These are phyloP conservation scores for Paragorgia papillata DNA, from an alignment of 92 coral and sea anemone genomes.

Conservation along the genomic window DNA sequence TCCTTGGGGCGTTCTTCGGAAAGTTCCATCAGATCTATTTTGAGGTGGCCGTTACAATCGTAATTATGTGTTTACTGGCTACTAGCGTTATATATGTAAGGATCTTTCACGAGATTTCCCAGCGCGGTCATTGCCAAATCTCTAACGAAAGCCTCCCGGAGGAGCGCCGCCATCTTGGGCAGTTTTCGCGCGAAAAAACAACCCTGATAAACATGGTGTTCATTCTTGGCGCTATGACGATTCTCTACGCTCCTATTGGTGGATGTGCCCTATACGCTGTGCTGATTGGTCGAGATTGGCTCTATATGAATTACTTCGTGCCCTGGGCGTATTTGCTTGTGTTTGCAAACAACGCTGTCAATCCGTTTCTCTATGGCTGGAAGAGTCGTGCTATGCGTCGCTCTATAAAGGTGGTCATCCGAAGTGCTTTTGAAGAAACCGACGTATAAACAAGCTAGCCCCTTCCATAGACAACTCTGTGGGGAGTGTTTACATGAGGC, in stretches of 20 bases:
- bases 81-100: constrained; percentile 4
- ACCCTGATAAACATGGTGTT: constrained; percentile 20
- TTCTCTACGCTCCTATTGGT: constrained; percentile 44
- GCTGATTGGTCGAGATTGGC: constrained; percentile 44
- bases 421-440: constrained; percentile 42
- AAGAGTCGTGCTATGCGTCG: constrained; percentile 21
- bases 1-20: constrained; percentile 9
- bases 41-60: constrained; percentile 13
- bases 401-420: constrained; percentile 22
- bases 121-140: background rate
- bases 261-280: constrained; percentile 38
- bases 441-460: background rate
- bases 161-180: constrained; percentile 21
- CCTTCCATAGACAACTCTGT: no score
- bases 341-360: constrained; percentile 30
- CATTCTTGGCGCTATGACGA: constrained; percentile 32
- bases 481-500: no score
- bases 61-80: constrained; percentile 8
- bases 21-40: constrained; percentile 13
- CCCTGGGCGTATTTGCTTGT: constrained; percentile 44
- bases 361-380: constrained; percentile 44
- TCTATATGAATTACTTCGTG: constrained; percentile 38
- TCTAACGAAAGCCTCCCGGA: constrained; percentile 23
- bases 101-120: constrained; percentile 32
- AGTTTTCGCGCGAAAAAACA: constrained; percentile 20